Base-by-base conservation (phyloP, 1,140 invertebrate genomes). In the Marisa cornuarietis region DNA sequence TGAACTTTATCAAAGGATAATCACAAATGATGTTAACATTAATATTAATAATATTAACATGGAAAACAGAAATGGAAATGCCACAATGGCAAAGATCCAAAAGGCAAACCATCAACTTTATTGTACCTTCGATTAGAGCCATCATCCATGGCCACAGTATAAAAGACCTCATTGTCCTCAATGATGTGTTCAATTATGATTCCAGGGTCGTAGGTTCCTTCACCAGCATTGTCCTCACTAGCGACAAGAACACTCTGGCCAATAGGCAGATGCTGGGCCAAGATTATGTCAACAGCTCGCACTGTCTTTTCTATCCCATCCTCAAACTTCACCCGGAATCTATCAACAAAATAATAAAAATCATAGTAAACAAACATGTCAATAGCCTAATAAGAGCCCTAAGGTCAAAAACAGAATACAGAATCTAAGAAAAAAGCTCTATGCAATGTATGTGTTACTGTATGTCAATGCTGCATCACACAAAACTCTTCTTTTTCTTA, bases 221-320 rank as follows among this genome's bases (percentile, higher is more conserved):
- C 31, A 42, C 31, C 31, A 42, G 31, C 31, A 42, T 42, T 42
- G 20, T 82, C 84, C 31, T 79, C 71, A 4, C 79, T 79, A 69
- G 79, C 66, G 0, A 86, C 88, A 78, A 89, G 83, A 0, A 89
- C 87, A 68, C 83, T 83, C 79, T 87, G 87, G 14, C 86, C 86
- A 20, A 86, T 73, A 1, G 85, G 83, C 6, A 89, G 76, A 11
- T 84, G 76, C 20, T 82, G 79, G n/a, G 86, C 81, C 63, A 87
- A 54, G 0, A 89, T 72, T 22, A 88, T 77, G 26, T 88, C 84
- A 22, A 58, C 51, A 1, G 77, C 76, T 61, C 83, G 82, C 8
- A 85, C 85, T 13, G 69, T 71, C 26, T 79, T 68, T 62, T 83
- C 65, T 74, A 85, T 83, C 18, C 87, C 88, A 80, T 89, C 88